Evolutionary conservation across 2,888 invertebrate species (phyloP).

Genomic region (Chesias legatella): DNA sequence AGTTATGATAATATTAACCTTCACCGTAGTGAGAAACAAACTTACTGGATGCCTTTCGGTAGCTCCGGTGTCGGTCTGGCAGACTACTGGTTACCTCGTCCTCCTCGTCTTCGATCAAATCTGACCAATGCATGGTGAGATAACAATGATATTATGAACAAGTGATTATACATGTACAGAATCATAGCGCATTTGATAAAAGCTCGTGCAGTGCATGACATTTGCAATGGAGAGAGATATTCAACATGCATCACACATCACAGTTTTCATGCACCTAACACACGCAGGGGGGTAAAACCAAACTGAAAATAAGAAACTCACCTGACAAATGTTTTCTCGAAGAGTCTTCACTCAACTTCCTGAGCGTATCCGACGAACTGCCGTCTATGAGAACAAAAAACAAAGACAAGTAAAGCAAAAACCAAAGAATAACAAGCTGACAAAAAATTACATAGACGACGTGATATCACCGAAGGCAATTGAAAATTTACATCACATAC

Average conservation of each 20-base stretch:
- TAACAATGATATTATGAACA: slow-evolving; percentile 38
- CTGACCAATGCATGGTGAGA: slow-evolving; percentile 57
- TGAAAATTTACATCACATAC: slow-evolving; percentile 32
- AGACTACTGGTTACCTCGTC: slow-evolving; percentile 74
- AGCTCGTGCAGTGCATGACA: slow-evolving; percentile 27
- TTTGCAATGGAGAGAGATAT: slow-evolving; percentile 28
- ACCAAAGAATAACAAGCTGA: slow-evolving; percentile 61
- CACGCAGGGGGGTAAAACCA: slow-evolving; percentile 1
- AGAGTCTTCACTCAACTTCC: slow-evolving; percentile 76
- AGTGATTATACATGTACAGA: slow-evolving; percentile 45
- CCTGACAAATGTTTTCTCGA: slow-evolving; percentile 79
- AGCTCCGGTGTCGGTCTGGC: slow-evolving; percentile 65
- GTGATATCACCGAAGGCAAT: slow-evolving; percentile 36
- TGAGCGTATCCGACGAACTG: slow-evolving; percentile 69
- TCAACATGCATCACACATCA: slow-evolving; percentile 58
- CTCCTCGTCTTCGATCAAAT: slow-evolving; percentile 81
- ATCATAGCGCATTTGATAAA: slow-evolving; percentile 28
- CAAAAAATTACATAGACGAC: slow-evolving; percentile 43
- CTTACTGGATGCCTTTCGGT: slow-evolving; percentile 82
- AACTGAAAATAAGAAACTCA: slow-evolving; percentile 40
- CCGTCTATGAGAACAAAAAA: slow-evolving; percentile 78
- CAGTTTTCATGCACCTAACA: slow-evolving; percentile 51
- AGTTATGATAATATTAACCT: slow-evolving; percentile 12
- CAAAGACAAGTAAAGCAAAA: slow-evolving; percentile 73
- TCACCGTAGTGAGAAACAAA: slow-evolving; percentile 35